Percentiles rank a stretch among this genome's conserved stretches.
phyloP scores from a whole-genome alignment of 2,797 vertebrate species.

The Rousettus madagascariensis region DNA sequence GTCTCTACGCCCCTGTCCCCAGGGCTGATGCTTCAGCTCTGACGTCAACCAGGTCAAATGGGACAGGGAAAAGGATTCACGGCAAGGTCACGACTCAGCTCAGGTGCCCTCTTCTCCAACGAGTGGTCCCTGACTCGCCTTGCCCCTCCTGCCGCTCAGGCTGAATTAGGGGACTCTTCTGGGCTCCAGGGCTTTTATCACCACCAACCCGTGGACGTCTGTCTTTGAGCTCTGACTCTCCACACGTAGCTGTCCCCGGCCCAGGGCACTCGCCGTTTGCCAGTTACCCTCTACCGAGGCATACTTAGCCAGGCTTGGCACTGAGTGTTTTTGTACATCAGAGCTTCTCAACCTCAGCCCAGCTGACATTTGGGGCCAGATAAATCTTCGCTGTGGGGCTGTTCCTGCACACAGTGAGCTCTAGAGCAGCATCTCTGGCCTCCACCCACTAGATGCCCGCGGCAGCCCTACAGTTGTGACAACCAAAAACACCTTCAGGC shows the following conservation, averaged over 20 bases:
- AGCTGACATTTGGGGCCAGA: not conserved
- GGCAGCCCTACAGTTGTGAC: not conserved
- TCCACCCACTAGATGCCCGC: not conserved
- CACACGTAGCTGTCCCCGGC: not conserved
- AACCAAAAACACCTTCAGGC: not conserved
- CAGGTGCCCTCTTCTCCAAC: not conserved
- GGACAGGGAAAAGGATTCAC: not conserved
- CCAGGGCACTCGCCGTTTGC: not conserved
- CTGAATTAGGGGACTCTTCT: not conserved
- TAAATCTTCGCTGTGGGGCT: not conserved
- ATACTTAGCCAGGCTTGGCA: not conserved
- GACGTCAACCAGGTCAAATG: not conserved
- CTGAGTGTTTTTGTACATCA: too few species aligned
- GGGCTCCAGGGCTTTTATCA: not conserved
- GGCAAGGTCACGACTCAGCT: not conserved
- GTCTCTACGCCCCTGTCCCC: not conserved
- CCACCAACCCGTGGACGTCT: too few species aligned
- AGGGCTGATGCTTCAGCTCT: not conserved
- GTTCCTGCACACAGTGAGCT: rapidly evolving
- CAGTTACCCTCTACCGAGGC: not conserved
- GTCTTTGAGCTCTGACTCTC: not conserved
- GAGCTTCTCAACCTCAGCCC: not conserved
- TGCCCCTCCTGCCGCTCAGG: not conserved
- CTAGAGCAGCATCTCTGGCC: not conserved
- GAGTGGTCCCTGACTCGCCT: not conserved